These are phyloP conservation scores for Drosophila meridionalis DNA, from an alignment of 2,888 invertebrate genomes.

Conservation along the genomic window DNA sequence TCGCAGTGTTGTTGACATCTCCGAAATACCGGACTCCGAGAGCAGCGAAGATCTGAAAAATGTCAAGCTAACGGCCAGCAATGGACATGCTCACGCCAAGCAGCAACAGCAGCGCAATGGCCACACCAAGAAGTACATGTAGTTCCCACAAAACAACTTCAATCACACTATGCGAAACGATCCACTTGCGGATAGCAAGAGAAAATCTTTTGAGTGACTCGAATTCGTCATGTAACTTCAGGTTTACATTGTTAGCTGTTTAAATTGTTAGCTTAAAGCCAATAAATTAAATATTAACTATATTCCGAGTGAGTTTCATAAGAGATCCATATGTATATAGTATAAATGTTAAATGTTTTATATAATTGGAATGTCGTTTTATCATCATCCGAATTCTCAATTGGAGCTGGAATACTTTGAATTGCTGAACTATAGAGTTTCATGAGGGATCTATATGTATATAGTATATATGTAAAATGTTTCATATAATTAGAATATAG, in stretches of 20 bases:
- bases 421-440: too few species aligned
- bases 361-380: not conserved
- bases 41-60: slow-evolving; percentile 39
- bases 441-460: too few species aligned
- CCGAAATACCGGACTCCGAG: slow-evolving; percentile 77
- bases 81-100: slow-evolving; percentile 43
- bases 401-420: too few species aligned
- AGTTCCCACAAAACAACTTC: slow-evolving; percentile 18
- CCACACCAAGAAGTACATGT: slow-evolving; percentile 62
- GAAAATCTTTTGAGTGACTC: slow-evolving; percentile 6
- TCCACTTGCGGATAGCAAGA: slow-evolving; percentile 22
- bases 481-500: too few species aligned
- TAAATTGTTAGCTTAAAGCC: slow-evolving; percentile 34
- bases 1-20: slow-evolving; percentile 89
- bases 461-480: too few species aligned
- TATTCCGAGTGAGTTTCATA: not conserved
- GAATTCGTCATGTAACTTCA: slow-evolving; percentile 2
- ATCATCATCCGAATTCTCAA: too few species aligned
- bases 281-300: slow-evolving; percentile 27
- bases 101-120: slow-evolving; percentile 66
- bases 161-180: slow-evolving; percentile 20
- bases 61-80: slow-evolving; percentile 20
- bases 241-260: slow-evolving; percentile 24
- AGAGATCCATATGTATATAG: not conserved
- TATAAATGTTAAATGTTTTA: not conserved